Conservation (phyloP, 2,797 vertebrate species). For the Aphelocoma californica region DNA sequence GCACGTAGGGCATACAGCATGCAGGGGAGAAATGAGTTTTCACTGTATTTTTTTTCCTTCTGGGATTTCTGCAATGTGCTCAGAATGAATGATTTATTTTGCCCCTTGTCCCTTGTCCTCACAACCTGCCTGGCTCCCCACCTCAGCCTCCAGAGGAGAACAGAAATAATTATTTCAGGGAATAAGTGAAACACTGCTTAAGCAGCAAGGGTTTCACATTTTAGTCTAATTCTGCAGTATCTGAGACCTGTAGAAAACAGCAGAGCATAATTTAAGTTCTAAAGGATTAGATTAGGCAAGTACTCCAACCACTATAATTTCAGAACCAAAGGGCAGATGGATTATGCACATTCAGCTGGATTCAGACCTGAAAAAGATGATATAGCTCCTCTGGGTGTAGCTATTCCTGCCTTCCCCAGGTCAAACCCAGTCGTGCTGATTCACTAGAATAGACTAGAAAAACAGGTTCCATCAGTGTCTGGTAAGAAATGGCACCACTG, state of each 20-base stretch:
- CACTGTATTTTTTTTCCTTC: neutral
- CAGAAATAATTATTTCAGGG: neutral
- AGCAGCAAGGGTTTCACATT: neutral
- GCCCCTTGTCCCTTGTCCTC: neutral
- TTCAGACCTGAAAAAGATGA: neutral
- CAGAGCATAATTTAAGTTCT: neutral
- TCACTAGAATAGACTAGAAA: neutral
- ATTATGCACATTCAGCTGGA: neutral
- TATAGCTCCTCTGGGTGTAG: neutral
- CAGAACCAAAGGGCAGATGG: neutral
- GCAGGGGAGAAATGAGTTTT: neutral
- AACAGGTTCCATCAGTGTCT: neutral
- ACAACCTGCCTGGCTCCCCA: neutral
- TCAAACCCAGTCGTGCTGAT: neutral
- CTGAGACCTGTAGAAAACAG: neutral
- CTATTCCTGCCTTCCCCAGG: neutral
- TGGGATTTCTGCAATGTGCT: neutral
- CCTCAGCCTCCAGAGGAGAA: neutral
- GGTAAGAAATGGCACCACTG: neutral
- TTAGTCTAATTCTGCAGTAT: neutral
- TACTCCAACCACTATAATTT: neutral
- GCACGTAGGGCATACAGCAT: fast-evolving
- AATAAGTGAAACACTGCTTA: neutral
- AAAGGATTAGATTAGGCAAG: neutral
- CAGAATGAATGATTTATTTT: neutral